phyloP scores from a whole-genome alignment of 2,797 vertebrate genomes.

The Florisuga fusca region DNA sequence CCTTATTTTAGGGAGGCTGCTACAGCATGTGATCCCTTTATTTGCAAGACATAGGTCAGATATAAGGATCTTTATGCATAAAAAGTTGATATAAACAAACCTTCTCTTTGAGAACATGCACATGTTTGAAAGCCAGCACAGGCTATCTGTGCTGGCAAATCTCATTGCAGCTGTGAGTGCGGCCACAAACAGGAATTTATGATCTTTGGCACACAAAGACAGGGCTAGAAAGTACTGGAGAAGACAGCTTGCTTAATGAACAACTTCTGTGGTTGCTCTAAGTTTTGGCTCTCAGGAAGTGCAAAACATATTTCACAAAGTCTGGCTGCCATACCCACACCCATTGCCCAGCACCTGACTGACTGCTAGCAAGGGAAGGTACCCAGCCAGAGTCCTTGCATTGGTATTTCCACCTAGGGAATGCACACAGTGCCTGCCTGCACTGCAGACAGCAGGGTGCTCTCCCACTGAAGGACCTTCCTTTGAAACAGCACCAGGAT shows the following conservation, averaged over 20 bases:
- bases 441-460: neutral
- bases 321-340: neutral
- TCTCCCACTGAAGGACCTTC: neutral
- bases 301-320: neutral
- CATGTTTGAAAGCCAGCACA: neutral
- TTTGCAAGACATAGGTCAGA: neutral
- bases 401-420: rapidly evolving
- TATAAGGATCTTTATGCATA: slow-evolving; percentile 13
- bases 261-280: neutral
- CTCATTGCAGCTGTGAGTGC: neutral
- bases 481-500: neutral
- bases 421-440: neutral
- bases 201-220: neutral
- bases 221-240: neutral
- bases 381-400: neutral
- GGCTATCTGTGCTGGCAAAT: slow-evolving; percentile 25
- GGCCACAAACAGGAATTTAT: slow-evolving; percentile 34
- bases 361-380: neutral
- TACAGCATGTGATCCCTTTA: neutral
- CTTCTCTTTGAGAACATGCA: neutral
- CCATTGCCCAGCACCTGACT: neutral
- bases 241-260: neutral
- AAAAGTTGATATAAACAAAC: slow-evolving; percentile 46
- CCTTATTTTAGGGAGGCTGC: neutral
- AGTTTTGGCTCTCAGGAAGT: neutral